Percentiles rank a stretch among this genome's conserved stretches.
Evolutionary conservation across 1,140 invertebrate genomes (phyloP).

Genomic region (Holcopasites calliopsidis): DNA sequence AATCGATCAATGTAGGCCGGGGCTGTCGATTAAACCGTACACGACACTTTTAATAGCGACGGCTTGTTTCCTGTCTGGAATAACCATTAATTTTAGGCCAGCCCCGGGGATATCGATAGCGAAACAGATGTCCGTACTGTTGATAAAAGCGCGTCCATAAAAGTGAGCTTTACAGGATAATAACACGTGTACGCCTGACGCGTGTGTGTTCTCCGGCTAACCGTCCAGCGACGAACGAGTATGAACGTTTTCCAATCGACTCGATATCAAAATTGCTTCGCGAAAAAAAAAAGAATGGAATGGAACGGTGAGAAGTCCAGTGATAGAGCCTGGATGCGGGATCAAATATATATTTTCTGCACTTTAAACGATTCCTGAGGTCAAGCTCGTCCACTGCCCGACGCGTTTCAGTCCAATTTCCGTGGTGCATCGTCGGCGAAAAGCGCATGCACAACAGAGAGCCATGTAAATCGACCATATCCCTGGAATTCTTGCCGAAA

Average conservation of each 20-base stretch:
- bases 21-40: conserved; percentile 39
- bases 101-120: conserved; percentile 26
- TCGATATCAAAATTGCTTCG: neutral
- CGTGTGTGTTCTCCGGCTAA: neutral
- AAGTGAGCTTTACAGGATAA: conserved; percentile 42
- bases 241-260: conserved; percentile 38
- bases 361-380: neutral
- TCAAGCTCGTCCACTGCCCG: neutral
- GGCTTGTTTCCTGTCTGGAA: conserved; percentile 34
- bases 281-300: neutral
- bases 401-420: neutral
- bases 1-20: conserved; percentile 27
- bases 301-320: neutral
- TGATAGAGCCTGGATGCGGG: neutral
- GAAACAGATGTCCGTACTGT: conserved; percentile 33
- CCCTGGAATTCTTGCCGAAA: neutral
- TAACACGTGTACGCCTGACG: conserved; percentile 35
- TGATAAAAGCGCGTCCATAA: conserved; percentile 38
- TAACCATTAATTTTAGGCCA: conserved; percentile 34
- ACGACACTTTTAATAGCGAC: conserved; percentile 31
- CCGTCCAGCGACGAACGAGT: conserved; percentile 16
- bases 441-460: neutral
- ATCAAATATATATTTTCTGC: neutral
- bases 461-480: conserved; percentile 11
- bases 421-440: neutral